Evolutionary conservation across 2,888 invertebrate genomes (phyloP), one percentile per base, ranked within the genome.

Genomic region (Polydrusus cervinus): DNA sequence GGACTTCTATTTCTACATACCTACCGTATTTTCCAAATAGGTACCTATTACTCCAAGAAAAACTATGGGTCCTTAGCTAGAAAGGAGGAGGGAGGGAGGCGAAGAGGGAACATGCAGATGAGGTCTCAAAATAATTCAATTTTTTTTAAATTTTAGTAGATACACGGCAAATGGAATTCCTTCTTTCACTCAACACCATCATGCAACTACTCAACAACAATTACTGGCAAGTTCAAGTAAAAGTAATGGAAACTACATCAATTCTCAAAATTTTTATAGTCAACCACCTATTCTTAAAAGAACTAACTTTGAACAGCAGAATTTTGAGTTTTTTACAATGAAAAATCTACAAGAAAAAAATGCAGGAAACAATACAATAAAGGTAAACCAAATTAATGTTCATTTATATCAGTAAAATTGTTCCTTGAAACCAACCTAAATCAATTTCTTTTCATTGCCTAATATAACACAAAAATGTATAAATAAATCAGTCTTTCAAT

Each of bases 151-250:
- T 43, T 49, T 49, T 49, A 49, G 43, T 13, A 84, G 86, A 68
- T 87, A 87, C 78, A 85, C 87, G 11, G 86, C 87, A 11, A 87
- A 87, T 79, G 86, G 87, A 79, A 88, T 90, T 84, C 90, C 90
- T 75, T 86, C 87, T 7, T 87, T 87, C 78, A 86, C 87, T 0
- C 87, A 87, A 81, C 87, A 87, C 75, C 87, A 87, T 79, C 86
- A 86, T 66, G 83, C 85, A 11, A 81, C 84, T 20, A 81, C 83
- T 25, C 83, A 83, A 34, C 85, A 86, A 78, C 83, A 83, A 70
- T 81, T 75, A 1, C n/a, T 73, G 0, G 74, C 71, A 18, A 65
- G 47, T 13, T 64, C 75, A 13, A 71, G 45, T 20, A 78, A 75
- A 61, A 72, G n/a, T 30, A 75, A 71, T 47, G 71, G 84, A 74